A percentile compares a stretch with the other conserved stretches of the same genome.
Evolutionary conservation across 2,113 vertebrate genomes (phyloP).

Genomic region (Cinclus cinclus): DNA sequence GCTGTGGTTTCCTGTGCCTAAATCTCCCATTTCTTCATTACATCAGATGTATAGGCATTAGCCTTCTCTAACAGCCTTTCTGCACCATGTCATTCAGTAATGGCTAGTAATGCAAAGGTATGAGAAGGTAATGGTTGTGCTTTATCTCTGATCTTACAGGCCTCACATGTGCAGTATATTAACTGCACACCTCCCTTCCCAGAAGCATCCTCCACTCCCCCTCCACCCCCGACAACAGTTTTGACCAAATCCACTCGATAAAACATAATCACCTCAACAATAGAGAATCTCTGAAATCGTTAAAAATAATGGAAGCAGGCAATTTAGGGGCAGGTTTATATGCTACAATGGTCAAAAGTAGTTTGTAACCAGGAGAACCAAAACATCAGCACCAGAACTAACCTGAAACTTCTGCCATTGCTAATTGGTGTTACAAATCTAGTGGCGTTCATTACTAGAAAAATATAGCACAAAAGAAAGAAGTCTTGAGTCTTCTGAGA

Average conservation of each 20-base stretch:
- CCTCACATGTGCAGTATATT: conserved; percentile 69
- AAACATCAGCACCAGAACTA: not conserved
- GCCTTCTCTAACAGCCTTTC: conserved; percentile 74
- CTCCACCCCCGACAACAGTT: not conserved
- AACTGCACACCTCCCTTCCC: conserved; percentile 39
- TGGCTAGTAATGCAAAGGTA: conserved; percentile 71
- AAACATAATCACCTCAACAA: conserved; percentile 60
- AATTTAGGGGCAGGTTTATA: not conserved
- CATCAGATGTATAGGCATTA: conserved; percentile 74
- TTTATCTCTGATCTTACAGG: conserved; percentile 75
- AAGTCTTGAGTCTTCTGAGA: not conserved
- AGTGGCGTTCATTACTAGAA: not conserved
- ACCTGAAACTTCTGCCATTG: not conserved
- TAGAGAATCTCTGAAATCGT: conserved; percentile 6
- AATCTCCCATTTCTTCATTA: conserved; percentile 81
- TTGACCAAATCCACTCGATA: conserved; percentile 53
- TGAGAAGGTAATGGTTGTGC: conserved; percentile 67
- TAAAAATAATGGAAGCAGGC: not conserved
- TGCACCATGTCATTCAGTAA: conserved; percentile 74
- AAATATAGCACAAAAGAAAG: not conserved
- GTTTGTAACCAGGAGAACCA: not conserved
- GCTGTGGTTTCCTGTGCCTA: conserved; percentile 77
- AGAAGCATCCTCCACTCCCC: not conserved
- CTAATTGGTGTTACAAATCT: not conserved
- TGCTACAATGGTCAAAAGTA: not conserved